Evolutionary conservation across 35 echinoderm and acorn worm species (phyloP), one percentile per base, ranked within the genome.

Genomic region (Chiridota heheva): DNA sequence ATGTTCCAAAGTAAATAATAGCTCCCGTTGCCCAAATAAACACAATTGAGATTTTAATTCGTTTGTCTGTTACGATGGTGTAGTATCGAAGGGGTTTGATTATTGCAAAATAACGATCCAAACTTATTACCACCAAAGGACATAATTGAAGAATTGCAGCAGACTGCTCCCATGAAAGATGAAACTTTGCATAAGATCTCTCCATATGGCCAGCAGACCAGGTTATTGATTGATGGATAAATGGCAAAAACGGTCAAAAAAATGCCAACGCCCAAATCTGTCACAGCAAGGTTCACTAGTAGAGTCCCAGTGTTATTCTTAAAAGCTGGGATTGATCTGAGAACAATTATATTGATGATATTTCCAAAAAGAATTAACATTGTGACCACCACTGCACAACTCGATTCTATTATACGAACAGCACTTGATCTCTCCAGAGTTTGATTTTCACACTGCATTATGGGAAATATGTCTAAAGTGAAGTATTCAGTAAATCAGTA

Each of bases 71-170:
- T 35, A 84, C 39, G 31, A 37, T 30, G 44, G 42, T 40, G 34
- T 53, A 47, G 40, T 84, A 84, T 20, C 45, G 32, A 6, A 84
- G 36, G 0, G 62, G 81, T 29, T 34, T 58, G 18, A 70, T 35
- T 20, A 84, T 69, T 36, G 45, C 36, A 24, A 84, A n/a, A 67
- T 70, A 84, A 47, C 81, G 44, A 22, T 84, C 81, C 4, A 84
- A 32, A 41, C 63, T 84, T 43, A 84, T 38, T 8, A 57, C 13
- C 15, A 57, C 51, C 39, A 84, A 31, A 20, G n/a, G 63, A 70
- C 1, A 72, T 35, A 7, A 69, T 84, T 18, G 81, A 84, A 7
- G 43, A 49, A 10, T 33, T 59, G 26, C 63, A 67, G 13, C 63
- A 69, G 35, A 70, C 17, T 7, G 31, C 44, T 26, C 63, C 63